Conservation (phyloP, 2,888 invertebrate genomes). For the Ariolimax columbianus region DNA sequence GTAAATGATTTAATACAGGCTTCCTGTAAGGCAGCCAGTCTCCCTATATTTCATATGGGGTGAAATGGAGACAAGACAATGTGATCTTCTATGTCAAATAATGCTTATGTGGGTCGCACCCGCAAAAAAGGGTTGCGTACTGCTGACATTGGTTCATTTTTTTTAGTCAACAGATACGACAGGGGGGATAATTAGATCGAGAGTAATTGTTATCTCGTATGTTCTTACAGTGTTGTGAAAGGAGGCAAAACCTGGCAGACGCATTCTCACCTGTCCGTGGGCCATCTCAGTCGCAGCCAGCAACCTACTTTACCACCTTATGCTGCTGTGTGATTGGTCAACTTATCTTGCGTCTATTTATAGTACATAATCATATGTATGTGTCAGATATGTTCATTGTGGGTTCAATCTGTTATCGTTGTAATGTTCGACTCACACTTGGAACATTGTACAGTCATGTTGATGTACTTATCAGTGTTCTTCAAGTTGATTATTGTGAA, state of each 20-base stretch:
- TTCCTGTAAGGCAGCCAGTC: too few relatives aligned
- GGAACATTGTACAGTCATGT: neutral
- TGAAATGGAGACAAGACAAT: too few relatives aligned
- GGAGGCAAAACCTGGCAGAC: slow-evolving; percentile 50
- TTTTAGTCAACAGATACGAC: neutral
- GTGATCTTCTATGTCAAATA: too few relatives aligned
- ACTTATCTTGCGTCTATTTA: neutral
- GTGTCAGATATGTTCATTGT: neutral
- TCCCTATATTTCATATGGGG: too few relatives aligned
- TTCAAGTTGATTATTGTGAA: neutral
- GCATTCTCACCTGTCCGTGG: slow-evolving; percentile 40
- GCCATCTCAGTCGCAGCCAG: slow-evolving; percentile 34
- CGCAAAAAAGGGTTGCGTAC: too few relatives aligned
- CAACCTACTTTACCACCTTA: slow-evolving; percentile 39
- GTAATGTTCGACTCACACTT: neutral
- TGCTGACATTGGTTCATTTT: too few relatives aligned
- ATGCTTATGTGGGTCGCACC: too few relatives aligned
- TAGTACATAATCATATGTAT: slow-evolving; percentile 9
- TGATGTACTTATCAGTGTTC: neutral
- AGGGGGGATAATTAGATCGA: neutral
- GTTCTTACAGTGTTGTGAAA: slow-evolving; percentile 48
- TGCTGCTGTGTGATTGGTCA: slow-evolving; percentile 37
- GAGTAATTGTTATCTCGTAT: slow-evolving; percentile 6
- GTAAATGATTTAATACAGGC: too few relatives aligned
- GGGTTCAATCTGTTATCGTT: neutral